A percentile compares a stretch with the other conserved stretches of the same genome.
Evolutionary conservation across 2,113 vertebrate species (phyloP).

Genomic region (Muntiacus muntjak): DNA sequence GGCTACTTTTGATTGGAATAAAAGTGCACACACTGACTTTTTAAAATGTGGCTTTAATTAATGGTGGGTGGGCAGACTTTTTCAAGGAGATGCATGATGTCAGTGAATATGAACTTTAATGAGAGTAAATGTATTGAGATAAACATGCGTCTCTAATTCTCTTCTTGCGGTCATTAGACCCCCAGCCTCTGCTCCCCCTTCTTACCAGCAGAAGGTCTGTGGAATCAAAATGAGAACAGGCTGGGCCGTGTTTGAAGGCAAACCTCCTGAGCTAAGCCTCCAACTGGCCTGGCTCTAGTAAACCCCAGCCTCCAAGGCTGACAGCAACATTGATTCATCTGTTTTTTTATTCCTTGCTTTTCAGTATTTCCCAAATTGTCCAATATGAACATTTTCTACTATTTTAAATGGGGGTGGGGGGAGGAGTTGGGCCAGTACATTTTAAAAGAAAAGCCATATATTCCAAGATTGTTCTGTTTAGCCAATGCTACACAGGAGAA

Average conservation of each 20-base stretch:
- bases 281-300: background rate
- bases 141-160: slow-evolving; percentile 74
- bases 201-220: slow-evolving; percentile 44
- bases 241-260: slow-evolving; percentile 51
- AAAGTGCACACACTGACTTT: slow-evolving; percentile 70
- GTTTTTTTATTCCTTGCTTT: background rate
- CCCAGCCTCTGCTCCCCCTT: slow-evolving; percentile 51
- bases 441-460: background rate
- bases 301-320: background rate
- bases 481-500: background rate
- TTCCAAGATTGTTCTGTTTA: background rate
- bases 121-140: slow-evolving; percentile 72
- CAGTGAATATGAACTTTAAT: slow-evolving; percentile 76
- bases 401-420: background rate
- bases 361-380: background rate
- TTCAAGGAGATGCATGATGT: slow-evolving; percentile 75
- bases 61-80: slow-evolving; percentile 71
- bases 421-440: background rate
- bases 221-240: slow-evolving; percentile 63
- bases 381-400: background rate
- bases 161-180: slow-evolving; percentile 61
- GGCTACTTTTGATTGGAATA: slow-evolving; percentile 69
- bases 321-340: background rate
- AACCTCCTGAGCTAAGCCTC: slow-evolving; percentile 16
- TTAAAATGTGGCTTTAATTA: slow-evolving; percentile 75